Evolutionary conservation across 2,888 invertebrate genomes (phyloP).

Genomic region (Tupiocoris notatus): DNA sequence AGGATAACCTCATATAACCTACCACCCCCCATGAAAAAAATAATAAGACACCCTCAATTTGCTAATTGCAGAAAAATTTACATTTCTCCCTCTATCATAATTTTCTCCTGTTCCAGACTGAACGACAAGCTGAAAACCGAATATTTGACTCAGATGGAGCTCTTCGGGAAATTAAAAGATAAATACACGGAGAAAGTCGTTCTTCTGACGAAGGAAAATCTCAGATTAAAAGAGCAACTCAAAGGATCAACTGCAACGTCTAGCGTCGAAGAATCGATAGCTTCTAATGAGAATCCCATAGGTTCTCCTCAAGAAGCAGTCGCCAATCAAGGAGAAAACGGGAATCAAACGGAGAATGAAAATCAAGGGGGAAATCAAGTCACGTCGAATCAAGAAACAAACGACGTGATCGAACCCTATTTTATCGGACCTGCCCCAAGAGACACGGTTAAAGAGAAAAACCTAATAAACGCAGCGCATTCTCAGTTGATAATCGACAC

Average conservation of each 20-base stretch:
- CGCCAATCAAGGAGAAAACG: too few species aligned
- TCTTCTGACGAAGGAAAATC: slow-evolving; percentile 60
- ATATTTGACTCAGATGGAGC: slow-evolving; percentile 71
- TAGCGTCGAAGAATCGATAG: background rate
- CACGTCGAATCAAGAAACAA: background rate
- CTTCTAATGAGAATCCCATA: background rate
- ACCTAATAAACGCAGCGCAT: background rate
- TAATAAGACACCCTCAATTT: too few species aligned
- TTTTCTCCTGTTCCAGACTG: slow-evolving; percentile 56
- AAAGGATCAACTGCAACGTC: background rate
- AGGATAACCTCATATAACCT: too few species aligned
- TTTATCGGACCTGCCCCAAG: background rate
- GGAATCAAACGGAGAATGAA: too few species aligned
- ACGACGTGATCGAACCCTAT: background rate
- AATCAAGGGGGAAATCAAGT: too few species aligned
- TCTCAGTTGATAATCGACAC: background rate
- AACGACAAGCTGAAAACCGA: slow-evolving; percentile 75
- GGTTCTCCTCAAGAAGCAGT: background rate
- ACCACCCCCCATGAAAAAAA: too few species aligned
- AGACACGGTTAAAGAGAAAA: background rate
- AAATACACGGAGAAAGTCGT: slow-evolving; percentile 68
- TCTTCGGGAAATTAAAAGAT: slow-evolving; percentile 67
- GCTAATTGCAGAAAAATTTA: too few species aligned
- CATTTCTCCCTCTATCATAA: too few species aligned
- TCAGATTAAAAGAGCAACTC: slow-evolving; percentile 16